Evolutionary conservation across 2,797 vertebrate species (phyloP).

Genomic region (Gymnothorax reevesii): DNA sequence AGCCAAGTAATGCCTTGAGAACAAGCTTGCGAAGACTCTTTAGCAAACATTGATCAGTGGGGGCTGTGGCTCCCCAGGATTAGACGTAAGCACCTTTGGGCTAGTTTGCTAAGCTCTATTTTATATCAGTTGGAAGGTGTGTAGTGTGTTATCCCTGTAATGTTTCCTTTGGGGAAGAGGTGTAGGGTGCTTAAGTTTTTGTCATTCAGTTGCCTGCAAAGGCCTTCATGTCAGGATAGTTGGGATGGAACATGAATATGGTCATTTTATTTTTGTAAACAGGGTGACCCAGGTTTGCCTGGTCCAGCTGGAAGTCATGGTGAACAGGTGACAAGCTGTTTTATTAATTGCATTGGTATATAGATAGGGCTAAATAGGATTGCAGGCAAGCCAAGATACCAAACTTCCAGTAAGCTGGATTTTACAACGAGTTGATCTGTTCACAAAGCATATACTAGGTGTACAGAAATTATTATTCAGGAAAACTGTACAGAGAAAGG

Average conservation of each 20-base stretch:
- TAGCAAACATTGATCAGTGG: no score
- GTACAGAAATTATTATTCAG: background rate
- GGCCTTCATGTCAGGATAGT: background rate
- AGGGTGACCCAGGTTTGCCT: constrained; percentile 32
- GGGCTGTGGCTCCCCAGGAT: no score
- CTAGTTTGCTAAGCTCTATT: background rate
- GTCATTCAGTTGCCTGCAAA: background rate
- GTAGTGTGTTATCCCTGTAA: no score
- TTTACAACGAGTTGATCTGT: background rate
- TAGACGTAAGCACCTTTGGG: no score
- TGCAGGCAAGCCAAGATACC: background rate
- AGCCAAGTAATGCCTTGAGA: no score
- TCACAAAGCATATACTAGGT: background rate
- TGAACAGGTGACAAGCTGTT: constrained; percentile 18
- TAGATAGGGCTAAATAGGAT: background rate
- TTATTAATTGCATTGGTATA: background rate
- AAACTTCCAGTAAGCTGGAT: background rate
- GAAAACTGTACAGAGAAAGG: background rate
- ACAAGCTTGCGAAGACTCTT: no score
- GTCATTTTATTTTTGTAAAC: background rate
- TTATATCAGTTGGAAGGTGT: no score
- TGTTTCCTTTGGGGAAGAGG: background rate
- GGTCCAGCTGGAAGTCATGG: constrained; percentile 25
- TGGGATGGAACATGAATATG: background rate
- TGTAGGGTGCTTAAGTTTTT: background rate